phyloP scores from a whole-genome alignment of 2,113 vertebrate genomes.

The Thunnus thynnus region DNA sequence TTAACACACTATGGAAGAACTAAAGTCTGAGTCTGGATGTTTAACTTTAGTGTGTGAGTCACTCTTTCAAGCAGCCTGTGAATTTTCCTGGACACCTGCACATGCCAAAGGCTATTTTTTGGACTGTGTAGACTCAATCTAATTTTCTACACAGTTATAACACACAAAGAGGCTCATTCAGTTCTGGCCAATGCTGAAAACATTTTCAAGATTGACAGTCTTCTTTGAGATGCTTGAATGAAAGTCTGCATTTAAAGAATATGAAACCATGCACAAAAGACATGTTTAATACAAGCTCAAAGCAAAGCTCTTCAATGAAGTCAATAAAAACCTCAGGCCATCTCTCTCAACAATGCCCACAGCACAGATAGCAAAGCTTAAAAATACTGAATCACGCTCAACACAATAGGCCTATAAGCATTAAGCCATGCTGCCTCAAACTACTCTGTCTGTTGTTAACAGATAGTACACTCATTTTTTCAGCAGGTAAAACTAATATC shows the following conservation, averaged over 20 bases:
- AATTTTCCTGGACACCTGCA: constrained; percentile 18
- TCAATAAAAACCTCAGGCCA: constrained; percentile 48
- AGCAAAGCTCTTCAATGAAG: constrained; percentile 40
- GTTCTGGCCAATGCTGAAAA: constrained; percentile 17
- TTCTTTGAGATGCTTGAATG: constrained; percentile 48
- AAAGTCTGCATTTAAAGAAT: constrained; percentile 45
- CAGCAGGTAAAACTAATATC: constrained; percentile 62
- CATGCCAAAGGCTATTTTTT: constrained; percentile 21
- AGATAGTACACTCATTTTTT: constrained; percentile 44
- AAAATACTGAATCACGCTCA: constrained; percentile 37
- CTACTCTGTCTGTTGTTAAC: constrained; percentile 46
- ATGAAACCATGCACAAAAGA: constrained; percentile 40
- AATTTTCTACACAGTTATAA: constrained; percentile 28
- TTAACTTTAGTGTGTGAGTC: not conserved
- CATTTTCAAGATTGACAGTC: constrained; percentile 40
- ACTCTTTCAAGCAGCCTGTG: not conserved
- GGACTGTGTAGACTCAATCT: not conserved
- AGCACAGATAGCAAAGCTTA: constrained; percentile 31
- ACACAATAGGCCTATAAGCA: constrained; percentile 49
- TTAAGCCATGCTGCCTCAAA: constrained; percentile 24
- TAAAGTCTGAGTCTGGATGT: not conserved
- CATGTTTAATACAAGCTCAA: constrained; percentile 14
- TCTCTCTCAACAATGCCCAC: constrained; percentile 41
- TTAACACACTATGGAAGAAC: not conserved
- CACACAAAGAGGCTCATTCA: constrained; percentile 25